Base-by-base conservation (phyloP, 2,113 vertebrate genomes). In the Ornithorhynchus anatinus region DNA sequence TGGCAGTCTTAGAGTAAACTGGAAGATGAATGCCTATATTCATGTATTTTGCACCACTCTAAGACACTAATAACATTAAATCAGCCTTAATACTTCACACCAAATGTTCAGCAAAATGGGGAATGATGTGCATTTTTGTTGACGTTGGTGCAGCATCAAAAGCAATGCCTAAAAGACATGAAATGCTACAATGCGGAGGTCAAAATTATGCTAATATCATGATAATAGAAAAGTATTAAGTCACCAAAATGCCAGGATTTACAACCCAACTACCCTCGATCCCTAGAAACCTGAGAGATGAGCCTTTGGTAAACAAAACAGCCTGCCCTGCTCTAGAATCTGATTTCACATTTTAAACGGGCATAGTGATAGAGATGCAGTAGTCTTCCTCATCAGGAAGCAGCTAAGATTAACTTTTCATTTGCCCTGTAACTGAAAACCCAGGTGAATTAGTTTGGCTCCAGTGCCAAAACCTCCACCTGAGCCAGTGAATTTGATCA, bases 221-320 rank as follows among this genome's bases (percentile, higher is more conserved):
- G 66, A 87, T 89, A 89, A 90, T 88, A 84, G 88, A 87, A 91
- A 86, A 93, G 91, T 90, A 92, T 91, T 87, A 91, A 92, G 86
- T 92, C 86, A 81, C 88, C 82, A 91, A 83, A 92, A 89, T 92
- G 89, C 92, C 87, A 91, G 89, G 89, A 91, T 92, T 85, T 92
- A 90, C 80, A 91, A 70, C 82, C 63, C 79, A 84, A 57, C 63
- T 85, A 73, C 85, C 84, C 81, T 88, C 62, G 80, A 60, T 89
- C 84, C 82, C 81, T 86, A 75, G 86, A 82, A 91, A 84, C 75
- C 78, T 81, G 81, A 66, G 80, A 53, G 40, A 77, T 84, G 89
- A 89, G 72, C 86, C 86, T 68, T 79, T 37, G 66, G 88, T 90
- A 91, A 90, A 92, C 89, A 91, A 86, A 89, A 77, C 77, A 89